Base-by-base conservation (phyloP, 2,797 vertebrate species). In the Cyclura pinguis region DNA sequence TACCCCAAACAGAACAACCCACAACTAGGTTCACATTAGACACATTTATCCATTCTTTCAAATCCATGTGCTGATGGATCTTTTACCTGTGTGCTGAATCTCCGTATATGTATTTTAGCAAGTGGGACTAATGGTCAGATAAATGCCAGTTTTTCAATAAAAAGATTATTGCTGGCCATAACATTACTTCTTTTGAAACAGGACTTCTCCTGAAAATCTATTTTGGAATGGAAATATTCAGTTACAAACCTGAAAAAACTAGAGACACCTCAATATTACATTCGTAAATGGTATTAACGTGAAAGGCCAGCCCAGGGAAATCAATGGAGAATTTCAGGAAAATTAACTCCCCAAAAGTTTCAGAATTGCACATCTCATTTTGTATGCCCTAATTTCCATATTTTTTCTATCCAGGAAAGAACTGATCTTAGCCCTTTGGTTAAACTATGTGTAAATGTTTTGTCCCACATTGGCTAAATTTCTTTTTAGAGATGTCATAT, bases 341-440 rank as follows among this genome's bases (percentile, higher is more conserved):
- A 6, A 24, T 20, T 22, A 2, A 89, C 77, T n/a, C 84, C 84
- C 38, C 0, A 62, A 55, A 83, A 90, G 87, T 90, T 94, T 94
- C 94, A 85, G 35, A 32, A 67, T 91, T 93, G 94, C 59, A 86
- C 12, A 91, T 52, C 80, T 80, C 84, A 87, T 74, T 85, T 76
- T 85, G n/a, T 14, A 84, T 59, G n/a, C 32, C 24, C 24, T 87
- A 78, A 7, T n/a, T 47, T 14, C 1, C 73, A 38, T 74, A 35
- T 14, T 88, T 74, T 80, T 73, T 81, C 77, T 87, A 76, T 29
- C 89, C 74, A 88, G 84, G 89, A 91, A 62, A 87, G 42, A 91
- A 38, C 27, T 86, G 50, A 72, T 69, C 85, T 62, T 67, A 85
- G 57, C 32, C 72, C 64, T 64, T 84, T 81, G 47, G 78, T 80